A percentile compares a stretch with the other conserved stretches of the same genome.
phyloP scores from a whole-genome alignment of 1,140 invertebrate genomes.

The Zaprionus ghesquierei region DNA sequence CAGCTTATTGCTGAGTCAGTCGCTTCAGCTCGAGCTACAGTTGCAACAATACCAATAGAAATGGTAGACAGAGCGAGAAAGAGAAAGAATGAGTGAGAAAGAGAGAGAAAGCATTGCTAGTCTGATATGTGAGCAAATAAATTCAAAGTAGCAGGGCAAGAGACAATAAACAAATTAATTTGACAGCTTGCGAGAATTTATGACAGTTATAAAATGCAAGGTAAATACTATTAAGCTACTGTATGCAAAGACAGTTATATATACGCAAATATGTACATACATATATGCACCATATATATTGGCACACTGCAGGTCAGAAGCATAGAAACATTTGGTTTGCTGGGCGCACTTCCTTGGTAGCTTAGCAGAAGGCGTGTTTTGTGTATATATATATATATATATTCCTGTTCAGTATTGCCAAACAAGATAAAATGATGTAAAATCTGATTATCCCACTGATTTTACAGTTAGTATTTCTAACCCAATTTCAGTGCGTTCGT shows the following conservation, averaged over 20 bases:
- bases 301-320: neutral
- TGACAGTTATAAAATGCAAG: conserved; percentile 33
- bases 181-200: conserved; percentile 39
- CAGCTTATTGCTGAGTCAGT: conserved; percentile 21
- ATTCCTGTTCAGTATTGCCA: too few species aligned
- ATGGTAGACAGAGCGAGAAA: conserved; percentile 2
- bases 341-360: too few species aligned
- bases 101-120: neutral
- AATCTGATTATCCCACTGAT: too few species aligned
- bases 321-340: neutral
- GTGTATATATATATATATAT: too few species aligned
- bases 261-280: neutral
- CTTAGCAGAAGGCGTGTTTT: too few species aligned
- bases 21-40: neutral
- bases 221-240: conserved; percentile 14
- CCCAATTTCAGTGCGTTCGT: too few species aligned
- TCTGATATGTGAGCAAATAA: conserved; percentile 16
- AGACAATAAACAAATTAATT: conserved; percentile 41
- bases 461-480: too few species aligned
- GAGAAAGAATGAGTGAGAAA: neutral
- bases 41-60: neutral
- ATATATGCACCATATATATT: neutral
- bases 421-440: too few species aligned
- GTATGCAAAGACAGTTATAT: neutral
- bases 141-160: conserved; percentile 9